Conservation (phyloP, 30 jellyfish, hydroid and myxozoan species). For the Hydractinia echinata region DNA sequence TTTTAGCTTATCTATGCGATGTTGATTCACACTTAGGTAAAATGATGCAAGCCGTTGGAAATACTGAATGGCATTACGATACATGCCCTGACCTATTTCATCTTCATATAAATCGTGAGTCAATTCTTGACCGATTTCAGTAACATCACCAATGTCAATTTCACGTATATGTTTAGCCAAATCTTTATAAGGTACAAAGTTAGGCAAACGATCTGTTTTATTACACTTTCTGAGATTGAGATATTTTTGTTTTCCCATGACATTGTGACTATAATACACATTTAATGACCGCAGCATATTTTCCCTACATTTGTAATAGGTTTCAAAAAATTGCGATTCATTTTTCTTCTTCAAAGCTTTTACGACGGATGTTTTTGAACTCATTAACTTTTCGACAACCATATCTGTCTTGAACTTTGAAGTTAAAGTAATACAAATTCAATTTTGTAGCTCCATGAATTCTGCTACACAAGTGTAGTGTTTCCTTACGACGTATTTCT, state of each 20-base stretch:
- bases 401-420: neutral
- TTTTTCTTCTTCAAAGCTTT: neutral
- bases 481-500: neutral
- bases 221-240: neutral
- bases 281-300: neutral
- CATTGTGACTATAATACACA: constrained; percentile 1
- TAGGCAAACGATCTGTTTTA: neutral
- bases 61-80: too few species aligned
- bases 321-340: neutral
- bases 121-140: neutral
- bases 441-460: neutral
- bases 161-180: neutral
- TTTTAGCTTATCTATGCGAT: neutral
- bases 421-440: neutral
- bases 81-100: too few species aligned
- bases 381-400: neutral
- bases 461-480: neutral
- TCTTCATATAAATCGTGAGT: too few species aligned
- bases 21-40: neutral
- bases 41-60: neutral
- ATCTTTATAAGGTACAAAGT: neutral
- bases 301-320: neutral
- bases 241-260: neutral
- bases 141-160: neutral
- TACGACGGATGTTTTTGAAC: neutral